Conservation (phyloP, 2,888 invertebrate genomes). For the Eudasyphora cyanicolor region DNA sequence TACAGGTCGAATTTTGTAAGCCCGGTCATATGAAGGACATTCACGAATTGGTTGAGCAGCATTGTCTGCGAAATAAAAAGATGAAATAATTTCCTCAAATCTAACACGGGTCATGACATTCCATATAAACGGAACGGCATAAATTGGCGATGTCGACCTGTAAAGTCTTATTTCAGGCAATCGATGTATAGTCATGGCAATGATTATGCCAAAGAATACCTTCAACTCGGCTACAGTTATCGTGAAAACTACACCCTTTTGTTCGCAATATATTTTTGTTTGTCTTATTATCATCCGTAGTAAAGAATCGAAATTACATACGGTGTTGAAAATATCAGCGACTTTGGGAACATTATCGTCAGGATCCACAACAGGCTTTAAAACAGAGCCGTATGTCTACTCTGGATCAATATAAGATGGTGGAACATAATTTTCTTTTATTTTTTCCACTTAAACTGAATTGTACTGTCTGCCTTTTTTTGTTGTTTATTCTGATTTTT, state of each 20-base stretch:
- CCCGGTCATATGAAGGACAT: neutral
- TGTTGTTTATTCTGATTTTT: too few relatives aligned
- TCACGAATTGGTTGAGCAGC: neutral
- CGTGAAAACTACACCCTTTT: slow-evolving; percentile 7
- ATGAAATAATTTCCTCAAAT: slow-evolving; percentile 18
- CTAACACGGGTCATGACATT: neutral
- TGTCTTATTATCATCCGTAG: neutral
- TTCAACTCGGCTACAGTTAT: slow-evolving; percentile 8
- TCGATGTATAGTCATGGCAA: slow-evolving; percentile 9
- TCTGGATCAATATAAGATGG: neutral
- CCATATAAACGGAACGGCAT: neutral
- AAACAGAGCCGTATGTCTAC: neutral
- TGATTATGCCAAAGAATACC: neutral
- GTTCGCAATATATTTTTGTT: slow-evolving; percentile 15
- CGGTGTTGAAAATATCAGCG: neutral
- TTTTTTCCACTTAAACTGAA: slow-evolving; percentile 16
- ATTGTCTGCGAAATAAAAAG: slow-evolving; percentile 18
- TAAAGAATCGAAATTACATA: neutral
- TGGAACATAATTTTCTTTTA: neutral
- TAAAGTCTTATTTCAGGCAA: neutral
- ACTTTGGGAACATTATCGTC: neutral
- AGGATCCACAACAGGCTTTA: neutral
- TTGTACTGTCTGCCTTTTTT: too few relatives aligned
- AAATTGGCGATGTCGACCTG: neutral
- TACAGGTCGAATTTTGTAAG: slow-evolving; percentile 14